Conservation (phyloP, 2,888 invertebrate species). For the Drosophila percnosoma region DNA sequence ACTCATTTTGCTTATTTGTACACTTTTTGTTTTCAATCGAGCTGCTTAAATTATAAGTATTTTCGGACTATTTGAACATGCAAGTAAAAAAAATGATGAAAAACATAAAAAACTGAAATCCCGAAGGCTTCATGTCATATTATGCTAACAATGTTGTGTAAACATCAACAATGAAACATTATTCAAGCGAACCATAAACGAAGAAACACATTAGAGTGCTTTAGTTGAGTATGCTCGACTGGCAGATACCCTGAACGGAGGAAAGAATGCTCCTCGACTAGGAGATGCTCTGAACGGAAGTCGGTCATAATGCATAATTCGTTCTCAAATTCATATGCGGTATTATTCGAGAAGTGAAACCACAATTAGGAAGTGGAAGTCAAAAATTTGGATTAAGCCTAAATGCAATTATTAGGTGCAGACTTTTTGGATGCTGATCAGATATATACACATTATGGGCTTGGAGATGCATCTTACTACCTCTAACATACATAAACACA, state of each 20-base stretch:
- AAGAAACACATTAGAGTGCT: background rate
- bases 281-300: background rate
- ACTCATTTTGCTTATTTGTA: conserved; percentile 22
- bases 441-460: too few relatives aligned
- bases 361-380: background rate
- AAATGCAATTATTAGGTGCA: background rate
- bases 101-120: conserved; percentile 13
- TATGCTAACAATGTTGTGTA: conserved; percentile 40
- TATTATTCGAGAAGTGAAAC: background rate
- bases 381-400: background rate
- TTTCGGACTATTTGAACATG: conserved; percentile 39
- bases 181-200: conserved; percentile 17
- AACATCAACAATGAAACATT: conserved; percentile 40
- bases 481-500: fast-evolving
- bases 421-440: background rate
- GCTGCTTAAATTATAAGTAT: conserved; percentile 22
- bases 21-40: conserved; percentile 12
- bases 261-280: too few relatives aligned
- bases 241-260: too few relatives aligned
- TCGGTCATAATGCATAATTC: background rate
- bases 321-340: background rate
- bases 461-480: too few relatives aligned
- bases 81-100: conserved; percentile 14
- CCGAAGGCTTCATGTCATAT: conserved; percentile 45
- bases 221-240: too few relatives aligned